These are phyloP conservation scores for Ashinkailepas kermadecensis DNA, from an alignment of 2,888 invertebrate genomes.

Conservation along the genomic window DNA sequence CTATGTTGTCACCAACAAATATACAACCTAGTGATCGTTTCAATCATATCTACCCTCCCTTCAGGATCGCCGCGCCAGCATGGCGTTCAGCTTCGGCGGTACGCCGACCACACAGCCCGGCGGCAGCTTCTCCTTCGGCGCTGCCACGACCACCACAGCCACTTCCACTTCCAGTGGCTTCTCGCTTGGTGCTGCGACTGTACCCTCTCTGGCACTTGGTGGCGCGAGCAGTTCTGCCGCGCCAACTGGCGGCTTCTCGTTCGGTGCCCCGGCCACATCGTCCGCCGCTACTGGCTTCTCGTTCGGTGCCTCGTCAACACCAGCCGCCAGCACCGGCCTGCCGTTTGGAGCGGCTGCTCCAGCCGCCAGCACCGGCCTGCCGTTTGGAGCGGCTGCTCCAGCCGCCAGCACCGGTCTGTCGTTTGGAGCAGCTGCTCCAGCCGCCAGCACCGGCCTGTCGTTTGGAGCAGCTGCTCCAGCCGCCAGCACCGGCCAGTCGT, in stretches of 20 bases:
- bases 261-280: conserved; percentile 31
- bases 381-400: conserved; percentile 29
- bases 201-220: conserved; percentile 26
- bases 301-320: conserved; percentile 34
- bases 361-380: not conserved
- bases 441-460: conserved; percentile 32
- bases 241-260: conserved; percentile 27
- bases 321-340: conserved; percentile 33
- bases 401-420: conserved; percentile 33
- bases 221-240: conserved; percentile 2
- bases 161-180: not conserved
- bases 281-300: conserved; percentile 34
- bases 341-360: conserved; percentile 27
- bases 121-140: not conserved
- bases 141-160: not conserved
- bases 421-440: conserved; percentile 34
- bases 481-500: not conserved
- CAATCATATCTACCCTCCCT: too few species aligned
- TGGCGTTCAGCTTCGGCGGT: not conserved
- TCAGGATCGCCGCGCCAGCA: not conserved
- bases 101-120: not conserved
- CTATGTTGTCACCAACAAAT: too few species aligned
- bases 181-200: not conserved
- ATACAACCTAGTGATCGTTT: too few species aligned
- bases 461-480: conserved; percentile 25